Conservation (phyloP, 2,113 vertebrate species). For the Oplegnathus fasciatus region DNA sequence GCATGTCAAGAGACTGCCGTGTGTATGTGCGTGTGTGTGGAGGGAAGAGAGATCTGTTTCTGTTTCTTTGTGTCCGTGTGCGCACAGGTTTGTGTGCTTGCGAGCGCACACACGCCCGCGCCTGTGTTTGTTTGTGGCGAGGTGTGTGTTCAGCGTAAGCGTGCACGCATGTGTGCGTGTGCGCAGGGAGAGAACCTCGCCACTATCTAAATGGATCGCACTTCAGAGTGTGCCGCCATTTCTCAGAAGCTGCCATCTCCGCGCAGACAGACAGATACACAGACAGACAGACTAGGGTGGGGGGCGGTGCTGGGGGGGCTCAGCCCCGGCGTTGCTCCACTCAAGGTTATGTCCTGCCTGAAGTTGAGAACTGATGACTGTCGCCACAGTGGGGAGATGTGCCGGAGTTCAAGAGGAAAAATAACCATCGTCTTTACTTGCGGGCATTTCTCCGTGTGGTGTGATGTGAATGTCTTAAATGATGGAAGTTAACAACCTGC, state of each 20-base stretch:
- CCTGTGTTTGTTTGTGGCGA: conserved; percentile 53
- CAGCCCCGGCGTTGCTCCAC: conserved; percentile 51
- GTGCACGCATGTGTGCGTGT: conserved; percentile 25
- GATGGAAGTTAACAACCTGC: conserved; percentile 70
- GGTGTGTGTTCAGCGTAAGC: conserved; percentile 45
- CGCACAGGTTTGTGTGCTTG: conserved; percentile 45
- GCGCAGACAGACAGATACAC: conserved; percentile 55
- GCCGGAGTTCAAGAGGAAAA: conserved; percentile 53
- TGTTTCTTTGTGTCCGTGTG: conserved; percentile 44
- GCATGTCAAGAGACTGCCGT: conserved; percentile 70
- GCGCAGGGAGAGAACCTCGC: conserved; percentile 54
- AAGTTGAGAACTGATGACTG: conserved; percentile 76
- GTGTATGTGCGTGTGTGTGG: conserved; percentile 17
- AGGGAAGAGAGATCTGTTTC: conserved; percentile 59
- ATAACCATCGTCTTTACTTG: conserved; percentile 55
- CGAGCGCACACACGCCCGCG: neutral
- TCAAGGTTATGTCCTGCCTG: conserved; percentile 81
- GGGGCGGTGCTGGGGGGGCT: conserved; percentile 15
- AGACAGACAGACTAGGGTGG: conserved; percentile 17
- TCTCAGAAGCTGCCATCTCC: conserved; percentile 78
- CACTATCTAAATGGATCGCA: conserved; percentile 84
- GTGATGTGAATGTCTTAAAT: conserved; percentile 62
- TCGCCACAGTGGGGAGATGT: conserved; percentile 51
- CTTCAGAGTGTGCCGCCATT: conserved; percentile 81
- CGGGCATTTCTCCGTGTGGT: conserved; percentile 51